These are phyloP conservation scores for Apis laboriosa DNA, from an alignment of 1,140 invertebrate genomes.

Conservation along the genomic window DNA sequence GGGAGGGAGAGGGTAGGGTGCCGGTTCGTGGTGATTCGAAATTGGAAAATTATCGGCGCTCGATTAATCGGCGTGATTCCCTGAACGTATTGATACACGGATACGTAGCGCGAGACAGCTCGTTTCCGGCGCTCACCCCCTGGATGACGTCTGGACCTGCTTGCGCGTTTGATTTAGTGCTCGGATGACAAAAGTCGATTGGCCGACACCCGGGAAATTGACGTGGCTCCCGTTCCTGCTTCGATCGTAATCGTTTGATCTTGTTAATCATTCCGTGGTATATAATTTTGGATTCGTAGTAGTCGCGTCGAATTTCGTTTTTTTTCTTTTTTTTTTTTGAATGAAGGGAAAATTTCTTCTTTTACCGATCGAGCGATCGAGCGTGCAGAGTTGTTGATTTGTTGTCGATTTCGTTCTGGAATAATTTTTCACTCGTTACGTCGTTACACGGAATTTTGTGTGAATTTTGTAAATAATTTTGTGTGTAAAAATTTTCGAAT, in stretches of 20 bases:
- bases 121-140: conserved; percentile 1
- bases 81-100: background rate
- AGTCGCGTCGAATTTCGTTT: background rate
- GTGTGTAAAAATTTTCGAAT: too few relatives aligned
- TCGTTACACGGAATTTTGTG: too few relatives aligned
- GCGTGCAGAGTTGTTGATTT: too few relatives aligned
- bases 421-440: too few relatives aligned
- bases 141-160: conserved; percentile 12
- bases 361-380: too few relatives aligned
- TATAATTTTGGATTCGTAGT: background rate
- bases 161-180: conserved; percentile 36
- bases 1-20: too few relatives aligned
- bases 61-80: conserved; percentile 39
- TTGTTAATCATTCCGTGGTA: background rate
- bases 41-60: conserved; percentile 40
- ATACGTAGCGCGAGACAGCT: background rate
- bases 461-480: too few relatives aligned
- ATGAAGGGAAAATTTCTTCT: too few relatives aligned
- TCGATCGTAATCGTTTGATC: conserved; percentile 3
- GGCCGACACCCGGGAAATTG: background rate
- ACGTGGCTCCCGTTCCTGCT: conserved; percentile 1
- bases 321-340: too few relatives aligned
- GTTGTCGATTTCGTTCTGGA: too few relatives aligned
- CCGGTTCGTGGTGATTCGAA: conserved; percentile 15
- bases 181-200: conserved; percentile 21